phyloP scores from a whole-genome alignment of 64 coral and sea anemone species.

The Anthopleura sola region DNA sequence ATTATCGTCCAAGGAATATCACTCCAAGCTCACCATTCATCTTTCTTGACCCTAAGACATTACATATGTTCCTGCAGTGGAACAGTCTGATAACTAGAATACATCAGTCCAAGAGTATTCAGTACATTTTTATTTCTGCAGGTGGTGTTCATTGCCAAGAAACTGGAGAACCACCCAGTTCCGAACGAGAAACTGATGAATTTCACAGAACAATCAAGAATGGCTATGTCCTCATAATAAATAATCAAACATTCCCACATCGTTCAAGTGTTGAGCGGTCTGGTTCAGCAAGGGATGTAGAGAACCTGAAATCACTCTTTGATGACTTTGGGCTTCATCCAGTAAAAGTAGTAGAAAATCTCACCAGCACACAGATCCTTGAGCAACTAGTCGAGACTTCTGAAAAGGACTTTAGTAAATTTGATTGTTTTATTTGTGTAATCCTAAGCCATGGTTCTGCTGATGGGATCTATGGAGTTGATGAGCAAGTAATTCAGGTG shows the following conservation, averaged over 20 bases:
- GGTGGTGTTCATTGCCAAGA: slow-evolving; percentile 43
- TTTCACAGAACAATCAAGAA: slow-evolving; percentile 19
- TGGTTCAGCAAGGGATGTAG: slow-evolving; percentile 46
- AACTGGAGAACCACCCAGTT: slow-evolving; percentile 10
- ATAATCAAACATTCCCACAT: slow-evolving; percentile 51
- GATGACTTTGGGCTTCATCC: slow-evolving; percentile 44
- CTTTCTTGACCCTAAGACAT: too few species aligned
- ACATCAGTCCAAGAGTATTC: too few species aligned
- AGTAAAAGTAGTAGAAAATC: background rate
- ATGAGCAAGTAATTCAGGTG: slow-evolving; percentile 30
- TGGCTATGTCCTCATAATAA: slow-evolving; percentile 64
- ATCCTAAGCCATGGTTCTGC: slow-evolving; percentile 69
- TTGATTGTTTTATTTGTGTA: slow-evolving; percentile 70
- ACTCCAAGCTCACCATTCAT: too few species aligned
- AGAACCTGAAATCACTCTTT: slow-evolving; percentile 28
- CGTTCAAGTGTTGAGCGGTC: slow-evolving; percentile 28
- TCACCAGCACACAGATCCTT: slow-evolving; percentile 28
- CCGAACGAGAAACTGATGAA: slow-evolving; percentile 14
- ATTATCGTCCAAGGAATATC: too few species aligned
- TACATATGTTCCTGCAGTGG: too few species aligned
- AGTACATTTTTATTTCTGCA: background rate
- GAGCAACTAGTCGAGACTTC: slow-evolving; percentile 20
- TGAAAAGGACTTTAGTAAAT: slow-evolving; percentile 66
- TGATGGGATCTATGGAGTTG: slow-evolving; percentile 64
- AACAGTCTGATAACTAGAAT: too few species aligned